phyloP scores from a whole-genome alignment of 2,797 vertebrate species.

The Ptychadena robeensis region DNA sequence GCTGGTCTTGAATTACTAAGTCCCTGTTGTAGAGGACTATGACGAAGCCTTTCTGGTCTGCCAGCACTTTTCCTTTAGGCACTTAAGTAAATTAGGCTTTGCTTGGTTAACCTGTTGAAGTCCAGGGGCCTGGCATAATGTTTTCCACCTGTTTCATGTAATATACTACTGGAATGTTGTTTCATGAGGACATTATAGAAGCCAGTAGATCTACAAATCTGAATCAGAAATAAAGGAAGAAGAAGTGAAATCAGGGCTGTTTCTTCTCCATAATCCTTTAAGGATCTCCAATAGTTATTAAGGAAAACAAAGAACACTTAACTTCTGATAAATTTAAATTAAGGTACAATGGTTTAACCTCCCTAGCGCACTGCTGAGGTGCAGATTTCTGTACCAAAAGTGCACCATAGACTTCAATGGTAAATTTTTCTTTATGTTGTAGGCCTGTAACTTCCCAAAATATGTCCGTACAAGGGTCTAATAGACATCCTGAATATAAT shows the following conservation, averaged over 20 bases:
- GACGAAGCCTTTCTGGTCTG: slow-evolving; percentile 44
- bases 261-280: background rate
- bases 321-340: too few relatives aligned
- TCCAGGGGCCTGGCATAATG: slow-evolving; percentile 21
- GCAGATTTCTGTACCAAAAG: too few relatives aligned
- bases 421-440: too few relatives aligned
- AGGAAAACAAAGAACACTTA: too few relatives aligned
- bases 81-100: slow-evolving; percentile 31
- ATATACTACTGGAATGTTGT: slow-evolving; percentile 1
- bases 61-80: slow-evolving; percentile 46
- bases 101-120: slow-evolving; percentile 42
- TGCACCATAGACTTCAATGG: too few relatives aligned
- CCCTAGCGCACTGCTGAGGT: too few relatives aligned
- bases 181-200: background rate
- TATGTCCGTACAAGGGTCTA: too few relatives aligned
- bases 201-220: background rate
- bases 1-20: slow-evolving; percentile 47
- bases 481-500: too few relatives aligned
- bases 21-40: slow-evolving; percentile 37
- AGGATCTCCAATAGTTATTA: too few relatives aligned
- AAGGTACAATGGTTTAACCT: too few relatives aligned
- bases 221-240: background rate
- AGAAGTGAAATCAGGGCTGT: background rate
- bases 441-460: too few relatives aligned
- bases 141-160: slow-evolving; percentile 45